Evolutionary conservation across 2,888 invertebrate genomes (phyloP).

Genomic region (Ryuthela nishihirai): DNA sequence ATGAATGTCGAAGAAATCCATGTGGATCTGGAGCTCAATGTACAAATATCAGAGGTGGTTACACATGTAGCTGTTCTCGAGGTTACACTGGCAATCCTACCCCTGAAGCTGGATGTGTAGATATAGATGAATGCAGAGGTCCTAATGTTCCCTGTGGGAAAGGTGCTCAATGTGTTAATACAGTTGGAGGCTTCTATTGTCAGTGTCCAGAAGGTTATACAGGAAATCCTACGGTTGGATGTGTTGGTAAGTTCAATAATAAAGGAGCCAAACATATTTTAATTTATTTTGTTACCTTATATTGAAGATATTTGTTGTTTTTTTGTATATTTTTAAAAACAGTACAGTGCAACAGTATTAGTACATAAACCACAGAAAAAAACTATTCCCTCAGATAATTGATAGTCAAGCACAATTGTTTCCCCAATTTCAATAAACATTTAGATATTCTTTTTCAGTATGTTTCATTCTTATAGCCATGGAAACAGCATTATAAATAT

Average conservation of each 20-base stretch:
- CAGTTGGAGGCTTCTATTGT: slow-evolving; percentile 72
- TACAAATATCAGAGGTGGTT: slow-evolving; percentile 71
- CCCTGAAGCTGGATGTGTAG: slow-evolving; percentile 52
- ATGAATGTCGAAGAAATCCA: slow-evolving; percentile 53
- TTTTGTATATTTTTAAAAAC: no score
- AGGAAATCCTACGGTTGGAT: slow-evolving; percentile 66
- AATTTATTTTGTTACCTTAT: no score
- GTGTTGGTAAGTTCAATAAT: slow-evolving; percentile 40
- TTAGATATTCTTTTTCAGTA: no score
- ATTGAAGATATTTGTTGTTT: no score
- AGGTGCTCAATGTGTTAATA: slow-evolving; percentile 76
- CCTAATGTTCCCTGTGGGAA: slow-evolving; percentile 62
- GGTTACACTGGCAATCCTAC: slow-evolving; percentile 49
- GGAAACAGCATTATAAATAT: no score
- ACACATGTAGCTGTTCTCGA: slow-evolving; percentile 74
- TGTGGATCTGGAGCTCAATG: slow-evolving; percentile 79
- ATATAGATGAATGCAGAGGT: slow-evolving; percentile 57
- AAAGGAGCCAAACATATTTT: no score
- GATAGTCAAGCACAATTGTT: no score
- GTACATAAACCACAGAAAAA: no score
- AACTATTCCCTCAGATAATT: no score
- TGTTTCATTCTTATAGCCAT: no score
- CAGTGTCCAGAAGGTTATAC: slow-evolving; percentile 72
- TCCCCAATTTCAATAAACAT: no score
- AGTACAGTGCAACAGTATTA: no score